A percentile compares a stretch with the other conserved stretches of the same genome.
Evolutionary conservation across 2,113 vertebrate species (phyloP).

Genomic region (Reinhardtius hippoglossoides): DNA sequence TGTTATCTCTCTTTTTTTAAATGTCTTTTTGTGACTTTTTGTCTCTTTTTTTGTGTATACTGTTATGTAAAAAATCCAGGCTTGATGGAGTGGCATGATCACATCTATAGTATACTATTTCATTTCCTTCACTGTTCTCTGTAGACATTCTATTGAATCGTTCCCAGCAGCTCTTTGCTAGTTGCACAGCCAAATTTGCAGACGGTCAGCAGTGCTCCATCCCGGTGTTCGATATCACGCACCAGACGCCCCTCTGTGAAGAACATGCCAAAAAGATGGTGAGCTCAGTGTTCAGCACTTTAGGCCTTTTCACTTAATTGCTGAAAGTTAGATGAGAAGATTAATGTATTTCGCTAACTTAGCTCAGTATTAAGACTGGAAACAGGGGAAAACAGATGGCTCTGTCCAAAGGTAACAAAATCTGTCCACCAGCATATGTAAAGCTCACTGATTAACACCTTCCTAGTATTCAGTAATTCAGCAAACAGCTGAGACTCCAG

Average conservation of each 20-base stretch:
- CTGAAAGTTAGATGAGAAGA: no score
- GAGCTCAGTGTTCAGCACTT: slow-evolving; percentile 51
- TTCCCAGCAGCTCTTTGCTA: slow-evolving; percentile 99
- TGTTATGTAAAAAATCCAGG: not conserved
- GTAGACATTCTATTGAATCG: slow-evolving; percentile 96
- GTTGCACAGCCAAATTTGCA: slow-evolving; percentile 98
- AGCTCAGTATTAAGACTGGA: not conserved
- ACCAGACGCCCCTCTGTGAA: slow-evolving; percentile 98
- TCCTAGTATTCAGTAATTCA: not conserved
- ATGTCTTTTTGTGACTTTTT: not conserved
- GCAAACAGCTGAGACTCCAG: not conserved
- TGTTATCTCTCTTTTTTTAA: no score
- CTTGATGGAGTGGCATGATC: not conserved
- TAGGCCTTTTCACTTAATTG: not conserved
- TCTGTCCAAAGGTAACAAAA: not conserved
- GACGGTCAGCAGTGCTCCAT: slow-evolving; percentile 98
- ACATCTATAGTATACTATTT: not conserved
- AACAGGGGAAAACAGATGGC: not conserved
- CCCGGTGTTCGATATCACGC: slow-evolving; percentile 98
- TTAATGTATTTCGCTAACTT: no score
- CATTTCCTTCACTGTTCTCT: slow-evolving; percentile 83
- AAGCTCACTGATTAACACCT: not conserved
- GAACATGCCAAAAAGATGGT: slow-evolving; percentile 99
- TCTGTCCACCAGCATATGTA: not conserved
- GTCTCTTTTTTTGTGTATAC: not conserved